Conservation (phyloP, 2,113 vertebrate genomes). For the Athene cunicularia region DNA sequence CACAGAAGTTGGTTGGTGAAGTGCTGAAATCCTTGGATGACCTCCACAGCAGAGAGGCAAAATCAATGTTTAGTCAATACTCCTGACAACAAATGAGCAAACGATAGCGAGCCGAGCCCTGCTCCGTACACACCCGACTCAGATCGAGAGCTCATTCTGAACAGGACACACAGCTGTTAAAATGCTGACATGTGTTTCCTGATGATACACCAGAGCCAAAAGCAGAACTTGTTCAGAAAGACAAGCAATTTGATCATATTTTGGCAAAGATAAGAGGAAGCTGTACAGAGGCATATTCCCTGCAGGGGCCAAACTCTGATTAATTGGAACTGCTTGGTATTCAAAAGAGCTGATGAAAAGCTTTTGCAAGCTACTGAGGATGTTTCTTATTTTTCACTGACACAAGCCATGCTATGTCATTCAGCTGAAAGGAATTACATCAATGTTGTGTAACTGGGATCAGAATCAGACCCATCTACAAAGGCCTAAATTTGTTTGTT, state of each 20-base stretch:
- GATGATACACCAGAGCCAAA: not conserved
- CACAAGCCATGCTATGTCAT: not conserved
- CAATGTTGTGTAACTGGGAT: not conserved
- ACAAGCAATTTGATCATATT: not conserved
- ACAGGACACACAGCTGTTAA: not conserved
- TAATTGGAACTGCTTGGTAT: conserved; percentile 6
- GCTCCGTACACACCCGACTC: accelerated
- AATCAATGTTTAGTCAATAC: not conserved
- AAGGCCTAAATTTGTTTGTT: not conserved
- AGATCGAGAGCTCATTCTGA: not conserved
- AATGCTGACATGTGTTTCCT: conserved; percentile 25
- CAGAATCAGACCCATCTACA: not conserved
- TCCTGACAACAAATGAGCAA: not conserved
- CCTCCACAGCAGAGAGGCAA: not conserved
- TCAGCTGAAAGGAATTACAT: not conserved
- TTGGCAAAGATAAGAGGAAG: conserved; percentile 52
- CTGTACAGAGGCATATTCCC: not conserved
- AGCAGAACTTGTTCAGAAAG: conserved; percentile 2
- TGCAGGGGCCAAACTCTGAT: not conserved
- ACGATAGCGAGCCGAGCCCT: accelerated
- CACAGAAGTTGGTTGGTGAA: not conserved
- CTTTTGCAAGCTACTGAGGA: not conserved
- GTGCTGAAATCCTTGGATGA: not conserved
- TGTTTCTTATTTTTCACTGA: not conserved
- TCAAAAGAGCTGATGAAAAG: not conserved